These are phyloP conservation scores for Byasa hedistus DNA, from an alignment of 2,888 invertebrate species.

Conservation along the genomic window DNA sequence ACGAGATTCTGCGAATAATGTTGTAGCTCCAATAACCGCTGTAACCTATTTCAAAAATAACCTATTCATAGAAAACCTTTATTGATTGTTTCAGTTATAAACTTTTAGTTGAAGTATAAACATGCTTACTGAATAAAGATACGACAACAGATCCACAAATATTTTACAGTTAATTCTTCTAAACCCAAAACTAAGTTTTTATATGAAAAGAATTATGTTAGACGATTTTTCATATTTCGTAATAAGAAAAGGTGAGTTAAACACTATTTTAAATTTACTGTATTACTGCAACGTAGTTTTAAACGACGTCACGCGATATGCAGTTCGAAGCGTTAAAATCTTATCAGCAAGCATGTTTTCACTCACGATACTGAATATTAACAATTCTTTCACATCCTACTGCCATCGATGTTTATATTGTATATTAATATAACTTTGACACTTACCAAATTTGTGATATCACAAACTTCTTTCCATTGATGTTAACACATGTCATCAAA, in stretches of 20 bases:
- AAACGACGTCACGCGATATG: slow-evolving; percentile 14
- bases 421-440: too few species aligned
- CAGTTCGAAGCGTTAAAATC: slow-evolving; percentile 11
- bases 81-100: not conserved
- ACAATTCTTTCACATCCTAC: not conserved
- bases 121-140: not conserved
- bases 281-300: not conserved
- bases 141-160: too few species aligned
- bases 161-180: too few species aligned
- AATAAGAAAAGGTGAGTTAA: not conserved
- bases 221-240: not conserved
- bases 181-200: too few species aligned
- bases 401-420: not conserved
- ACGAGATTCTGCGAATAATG: slow-evolving; percentile 9
- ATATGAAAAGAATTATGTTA: not conserved
- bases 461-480: too few species aligned
- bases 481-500: too few species aligned
- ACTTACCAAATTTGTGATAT: too few species aligned
- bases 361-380: not conserved
- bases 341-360: slow-evolving; percentile 9
- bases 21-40: not conserved
- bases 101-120: not conserved
- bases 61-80: not conserved
- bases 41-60: not conserved
- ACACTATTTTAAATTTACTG: not conserved